Base-by-base conservation (phyloP, 2,888 invertebrate species). In the Stenoptilia bipunctidactyla region DNA sequence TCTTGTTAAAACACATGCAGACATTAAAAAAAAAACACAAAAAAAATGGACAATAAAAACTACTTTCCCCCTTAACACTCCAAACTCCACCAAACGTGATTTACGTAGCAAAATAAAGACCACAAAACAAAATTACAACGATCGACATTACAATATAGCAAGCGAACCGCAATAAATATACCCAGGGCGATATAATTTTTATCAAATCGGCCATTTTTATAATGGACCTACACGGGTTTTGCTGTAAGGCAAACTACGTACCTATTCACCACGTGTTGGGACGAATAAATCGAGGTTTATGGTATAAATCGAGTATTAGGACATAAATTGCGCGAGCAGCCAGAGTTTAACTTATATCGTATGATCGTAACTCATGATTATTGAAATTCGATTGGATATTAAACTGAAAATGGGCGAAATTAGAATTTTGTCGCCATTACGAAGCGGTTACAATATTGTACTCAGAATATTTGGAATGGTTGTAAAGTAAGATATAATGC, bases 221-320 rank as follows among this genome's bases (percentile, higher is more conserved):
- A 80, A 79, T 82, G 48, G 56, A 66, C 63, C 77, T 74, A 76
- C 70, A 68, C 56, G 56, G 58, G 58, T 70, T 66, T 65, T 61
- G 66, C 60, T 62, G 58, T 64, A 61, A 61, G n/a, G 58, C 59
- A 56, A 57, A 54, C 61, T 58, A 51, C 45, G 50, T 50, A 45
- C n/a, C n/a, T n/a, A 20, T 43, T 49, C 45, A 55, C 59, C 66
- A 61, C 68, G 66, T 60, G 63, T 56, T 55, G 42, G 42, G 44
- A 39, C 50, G 63, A 60, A 73, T 73, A 73, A 71, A 74, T 70
- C 57, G 46, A 45, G 48, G 43, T 53, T 56, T 52, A 50, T 52
- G 34, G n/a, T n/a, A 12, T 30, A 30, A 12, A 30, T 30, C 30
- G 13, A 12, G 30, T 30, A 30, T 5, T 20, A 20, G 20, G 20